These are phyloP conservation scores for Notoglanidium macrostoma DNA, from an alignment of 2,797 vertebrate genomes.

Conservation along the genomic window DNA sequence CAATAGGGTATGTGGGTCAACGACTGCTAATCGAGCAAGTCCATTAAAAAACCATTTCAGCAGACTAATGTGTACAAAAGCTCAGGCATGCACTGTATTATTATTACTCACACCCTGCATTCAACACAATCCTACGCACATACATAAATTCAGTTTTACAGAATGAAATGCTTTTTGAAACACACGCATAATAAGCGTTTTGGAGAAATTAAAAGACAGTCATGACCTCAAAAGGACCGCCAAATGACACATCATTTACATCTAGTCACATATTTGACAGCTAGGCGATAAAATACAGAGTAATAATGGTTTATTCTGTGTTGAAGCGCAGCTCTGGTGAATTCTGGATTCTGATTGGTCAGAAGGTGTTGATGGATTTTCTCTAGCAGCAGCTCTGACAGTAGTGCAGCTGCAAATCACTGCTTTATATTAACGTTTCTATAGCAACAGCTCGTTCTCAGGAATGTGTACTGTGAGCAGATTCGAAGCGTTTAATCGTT, in stretches of 20 bases:
- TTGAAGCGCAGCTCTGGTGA: neutral
- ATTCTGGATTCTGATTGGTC: neutral
- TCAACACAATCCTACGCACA: neutral
- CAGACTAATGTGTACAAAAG: neutral
- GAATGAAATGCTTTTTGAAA: neutral
- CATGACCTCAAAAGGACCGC: neutral
- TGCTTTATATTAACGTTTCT: neutral
- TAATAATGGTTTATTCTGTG: neutral
- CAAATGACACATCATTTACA: neutral
- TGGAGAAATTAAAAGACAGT: neutral
- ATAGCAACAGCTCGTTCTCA: neutral
- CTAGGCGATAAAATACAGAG: neutral
- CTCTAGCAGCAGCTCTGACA: neutral
- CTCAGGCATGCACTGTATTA: neutral
- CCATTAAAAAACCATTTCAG: conserved; percentile 45
- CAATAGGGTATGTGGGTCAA: conserved; percentile 45
- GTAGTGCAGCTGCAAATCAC: neutral
- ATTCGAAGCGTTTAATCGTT: neutral
- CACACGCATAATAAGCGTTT: neutral
- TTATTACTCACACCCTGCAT: conserved; percentile 11
- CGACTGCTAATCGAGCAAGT: conserved; percentile 28
- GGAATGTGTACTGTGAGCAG: neutral
- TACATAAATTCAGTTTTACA: neutral
- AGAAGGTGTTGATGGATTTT: neutral
- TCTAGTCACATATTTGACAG: neutral